Base-by-base conservation (phyloP, 2,113 vertebrate species). In the Sceloporus undulatus region DNA sequence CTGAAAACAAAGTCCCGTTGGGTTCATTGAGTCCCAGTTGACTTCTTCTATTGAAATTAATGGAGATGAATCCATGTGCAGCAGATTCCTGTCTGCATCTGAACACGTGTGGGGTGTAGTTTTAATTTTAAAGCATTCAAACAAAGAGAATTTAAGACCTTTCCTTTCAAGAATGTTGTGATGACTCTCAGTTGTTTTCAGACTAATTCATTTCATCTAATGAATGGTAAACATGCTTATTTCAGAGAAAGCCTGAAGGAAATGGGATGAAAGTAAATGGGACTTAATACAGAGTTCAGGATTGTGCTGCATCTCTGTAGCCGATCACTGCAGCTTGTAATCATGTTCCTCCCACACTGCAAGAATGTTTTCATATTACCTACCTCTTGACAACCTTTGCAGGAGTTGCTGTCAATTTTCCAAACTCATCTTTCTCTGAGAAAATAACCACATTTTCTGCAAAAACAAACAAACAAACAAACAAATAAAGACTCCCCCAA, bases 401-500 rank as follows among this genome's bases (percentile, higher is more conserved):
- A 88, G 98, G 98, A 81, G 97, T 94, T 78, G 97, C 97, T 87
- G 99, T 98, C 78, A 99, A 94, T 95, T 99, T 99, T 96, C 99
- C 98, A 27, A 98, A 99, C 90, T 99, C 98, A 7, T 98, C 98
- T 94, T 99, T 99, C 94, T 99, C 99, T 0, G 98, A 94, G 94
- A 98, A 99, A 91, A 98, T 99, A 91, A 98, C 98, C 87, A 98
- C 98, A 1, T 96, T 98, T 91, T 99, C 99, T 98, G 93, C 14
- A 92, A 93, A 93, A 93, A 87, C 29, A 91, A 84, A 80, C 14
- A 80, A 29, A 88, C 65, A 65, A 29, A 83, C 9, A 54, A 62
- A 78, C 77, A 87, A 27, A 27, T 1, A 25, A 71, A 23, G 21
- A 66, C 65, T 9, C 68, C 23, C 25, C 23, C 29, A 56, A 84